Evolutionary conservation across 2,888 invertebrate species (phyloP).

Genomic region (Leptopilina myrica): DNA sequence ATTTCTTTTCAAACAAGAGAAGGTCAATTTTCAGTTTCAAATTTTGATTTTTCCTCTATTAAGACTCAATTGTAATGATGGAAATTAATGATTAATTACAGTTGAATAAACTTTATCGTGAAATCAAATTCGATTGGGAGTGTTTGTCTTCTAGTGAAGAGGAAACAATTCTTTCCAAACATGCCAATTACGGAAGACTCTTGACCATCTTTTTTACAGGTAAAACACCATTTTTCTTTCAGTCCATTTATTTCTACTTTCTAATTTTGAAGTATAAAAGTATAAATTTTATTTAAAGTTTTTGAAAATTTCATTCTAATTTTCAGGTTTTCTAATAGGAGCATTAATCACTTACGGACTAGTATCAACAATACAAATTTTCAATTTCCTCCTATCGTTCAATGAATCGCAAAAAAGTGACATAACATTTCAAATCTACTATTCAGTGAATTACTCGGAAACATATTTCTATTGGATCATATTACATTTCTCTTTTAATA

Average conservation of each 20-base stretch:
- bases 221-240: background rate
- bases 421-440: background rate
- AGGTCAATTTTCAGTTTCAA: background rate
- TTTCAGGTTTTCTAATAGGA: background rate
- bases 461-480: constrained; percentile 2
- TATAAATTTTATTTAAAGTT: no score
- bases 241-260: no score
- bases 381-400: background rate
- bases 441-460: constrained; percentile 11
- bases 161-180: background rate
- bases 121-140: constrained; percentile 10
- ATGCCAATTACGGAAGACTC: background rate
- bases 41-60: no score
- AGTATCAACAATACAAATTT: background rate
- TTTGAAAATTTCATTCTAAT: no score
- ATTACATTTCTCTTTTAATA: background rate
- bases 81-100: background rate
- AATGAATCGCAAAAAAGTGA: background rate
- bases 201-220: background rate
- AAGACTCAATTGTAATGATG: no score
- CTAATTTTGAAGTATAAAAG: no score
- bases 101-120: background rate
- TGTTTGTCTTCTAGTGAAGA: background rate
- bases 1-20: background rate
- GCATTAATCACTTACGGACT: background rate